phyloP scores from a whole-genome alignment of 2,113 vertebrate genomes.

The Phalacrocorax brasilianus region DNA sequence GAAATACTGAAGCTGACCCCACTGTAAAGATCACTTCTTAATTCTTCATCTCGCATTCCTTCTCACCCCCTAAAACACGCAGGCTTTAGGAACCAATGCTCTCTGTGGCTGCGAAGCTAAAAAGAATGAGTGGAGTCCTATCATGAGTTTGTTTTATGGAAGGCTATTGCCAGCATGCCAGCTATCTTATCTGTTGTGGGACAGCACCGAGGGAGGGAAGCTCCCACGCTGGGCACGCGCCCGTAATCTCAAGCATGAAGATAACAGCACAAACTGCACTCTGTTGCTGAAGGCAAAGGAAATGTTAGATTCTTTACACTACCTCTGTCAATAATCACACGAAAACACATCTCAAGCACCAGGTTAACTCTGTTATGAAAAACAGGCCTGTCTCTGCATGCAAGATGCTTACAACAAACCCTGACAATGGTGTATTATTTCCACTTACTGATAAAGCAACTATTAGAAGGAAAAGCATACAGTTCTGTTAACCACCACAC shows the following conservation, averaged over 20 bases:
- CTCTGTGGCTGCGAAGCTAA: not conserved
- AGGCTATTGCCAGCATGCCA: not conserved
- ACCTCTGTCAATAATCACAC: not conserved
- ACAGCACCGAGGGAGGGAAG: not conserved
- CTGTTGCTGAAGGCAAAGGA: not conserved
- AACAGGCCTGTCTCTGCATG: not conserved
- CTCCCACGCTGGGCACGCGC: not conserved
- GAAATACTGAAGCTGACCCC: rapidly evolving
- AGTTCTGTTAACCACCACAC: not conserved
- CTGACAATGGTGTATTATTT: not conserved
- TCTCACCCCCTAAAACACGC: not conserved
- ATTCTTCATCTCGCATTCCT: not conserved
- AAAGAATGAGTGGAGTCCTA: not conserved
- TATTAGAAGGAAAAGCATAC: not conserved
- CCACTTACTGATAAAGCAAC: not conserved
- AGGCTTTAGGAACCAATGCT: not conserved
- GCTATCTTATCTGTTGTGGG: not conserved
- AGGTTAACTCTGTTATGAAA: not conserved
- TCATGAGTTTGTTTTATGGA: rapidly evolving
- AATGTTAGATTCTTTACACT: not conserved
- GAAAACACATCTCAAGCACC: not conserved
- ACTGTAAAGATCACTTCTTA: not conserved
- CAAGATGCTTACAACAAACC: not conserved
- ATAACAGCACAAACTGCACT: not conserved
- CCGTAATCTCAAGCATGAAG: not conserved